Conservation (phyloP, 2,113 vertebrate species). For the Tetrax tetrax region DNA sequence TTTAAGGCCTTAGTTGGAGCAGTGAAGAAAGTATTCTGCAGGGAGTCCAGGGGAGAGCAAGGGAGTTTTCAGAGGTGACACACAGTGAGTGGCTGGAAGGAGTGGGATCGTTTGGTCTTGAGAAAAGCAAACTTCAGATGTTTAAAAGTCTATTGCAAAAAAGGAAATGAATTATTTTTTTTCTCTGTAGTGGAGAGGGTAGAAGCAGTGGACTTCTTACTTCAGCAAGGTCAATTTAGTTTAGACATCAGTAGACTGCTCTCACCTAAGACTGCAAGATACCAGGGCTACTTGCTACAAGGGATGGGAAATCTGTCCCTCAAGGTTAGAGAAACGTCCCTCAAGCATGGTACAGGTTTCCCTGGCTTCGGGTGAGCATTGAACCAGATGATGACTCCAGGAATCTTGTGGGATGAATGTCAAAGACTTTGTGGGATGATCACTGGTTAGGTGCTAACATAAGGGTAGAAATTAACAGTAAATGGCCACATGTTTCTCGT, state of each 20-base stretch:
- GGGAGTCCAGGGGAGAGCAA: background rate
- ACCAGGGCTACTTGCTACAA: background rate
- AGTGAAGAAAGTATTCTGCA: background rate
- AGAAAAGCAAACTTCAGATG: background rate
- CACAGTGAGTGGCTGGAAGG: background rate
- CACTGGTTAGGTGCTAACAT: background rate
- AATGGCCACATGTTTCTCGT: background rate
- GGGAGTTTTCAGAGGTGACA: background rate
- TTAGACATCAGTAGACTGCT: background rate
- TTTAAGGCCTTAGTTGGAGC: background rate
- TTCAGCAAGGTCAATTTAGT: background rate
- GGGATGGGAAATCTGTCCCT: background rate
- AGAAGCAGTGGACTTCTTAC: background rate
- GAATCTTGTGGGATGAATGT: background rate
- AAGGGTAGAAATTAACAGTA: background rate
- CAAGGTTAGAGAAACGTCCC: background rate
- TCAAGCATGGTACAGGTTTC: background rate
- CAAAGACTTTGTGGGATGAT: background rate
- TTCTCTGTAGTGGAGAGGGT: background rate
- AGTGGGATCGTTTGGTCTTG: background rate
- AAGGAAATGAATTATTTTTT: background rate
- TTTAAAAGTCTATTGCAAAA: background rate
- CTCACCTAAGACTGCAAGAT: background rate
- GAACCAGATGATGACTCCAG: background rate
- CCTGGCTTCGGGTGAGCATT: background rate